phyloP scores from a whole-genome alignment of 2,888 invertebrate genomes.

The Ferrisia virgata region DNA sequence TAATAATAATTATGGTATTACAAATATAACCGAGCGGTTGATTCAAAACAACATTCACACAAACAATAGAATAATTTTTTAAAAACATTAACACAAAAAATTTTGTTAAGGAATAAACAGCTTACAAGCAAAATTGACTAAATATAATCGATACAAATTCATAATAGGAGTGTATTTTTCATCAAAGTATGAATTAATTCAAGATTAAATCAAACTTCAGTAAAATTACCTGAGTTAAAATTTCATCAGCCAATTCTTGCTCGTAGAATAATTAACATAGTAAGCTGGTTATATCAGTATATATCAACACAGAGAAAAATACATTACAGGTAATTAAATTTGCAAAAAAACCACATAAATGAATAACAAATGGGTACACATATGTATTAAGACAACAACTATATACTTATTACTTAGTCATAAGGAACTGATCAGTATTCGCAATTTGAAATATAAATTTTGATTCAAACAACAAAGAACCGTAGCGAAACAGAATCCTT shows the following conservation, averaged over 20 bases:
- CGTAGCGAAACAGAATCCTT: neutral
- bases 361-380: neutral
- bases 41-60: neutral
- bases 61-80: slow-evolving; percentile 25
- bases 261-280: neutral
- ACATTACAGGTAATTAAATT: neutral
- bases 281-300: neutral
- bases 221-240: neutral
- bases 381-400: neutral
- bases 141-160: neutral
- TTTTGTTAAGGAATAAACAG: neutral
- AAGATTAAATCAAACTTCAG: neutral
- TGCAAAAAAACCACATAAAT: neutral
- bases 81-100: neutral
- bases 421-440: slow-evolving; percentile 17
- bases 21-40: slow-evolving; percentile 38
- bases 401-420: neutral
- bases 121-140: slow-evolving; percentile 21
- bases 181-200: neutral
- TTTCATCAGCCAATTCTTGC: neutral
- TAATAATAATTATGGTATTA: slow-evolving; percentile 36
- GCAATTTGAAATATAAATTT: neutral
- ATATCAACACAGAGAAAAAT: neutral
- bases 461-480: neutral
- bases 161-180: too few relatives aligned